A percentile compares a stretch with the other conserved stretches of the same genome.
These are phyloP conservation scores for Hemiscyllium ocellatum DNA, from an alignment of 2,113 vertebrate species.

Conservation along the genomic window DNA sequence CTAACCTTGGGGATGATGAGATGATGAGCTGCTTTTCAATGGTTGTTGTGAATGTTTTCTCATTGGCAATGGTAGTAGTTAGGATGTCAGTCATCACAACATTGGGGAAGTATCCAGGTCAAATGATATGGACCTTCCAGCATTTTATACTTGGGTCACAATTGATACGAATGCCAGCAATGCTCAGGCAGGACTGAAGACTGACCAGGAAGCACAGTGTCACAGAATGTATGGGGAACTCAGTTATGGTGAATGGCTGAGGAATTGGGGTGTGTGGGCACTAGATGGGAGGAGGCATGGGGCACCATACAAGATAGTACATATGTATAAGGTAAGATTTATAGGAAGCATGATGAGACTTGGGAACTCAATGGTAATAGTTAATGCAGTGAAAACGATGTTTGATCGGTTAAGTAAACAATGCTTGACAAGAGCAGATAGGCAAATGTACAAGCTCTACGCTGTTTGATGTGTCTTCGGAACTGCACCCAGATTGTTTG, in stretches of 20 bases:
- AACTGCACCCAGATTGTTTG: not conserved
- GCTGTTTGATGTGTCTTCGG: not conserved
- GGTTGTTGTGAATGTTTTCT: not conserved
- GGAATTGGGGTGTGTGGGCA: no score
- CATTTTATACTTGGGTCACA: not conserved
- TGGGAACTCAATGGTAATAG: not conserved
- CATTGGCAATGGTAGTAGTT: not conserved
- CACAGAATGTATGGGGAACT: no score
- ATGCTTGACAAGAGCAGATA: not conserved
- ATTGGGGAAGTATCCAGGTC: not conserved
- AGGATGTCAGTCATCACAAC: not conserved
- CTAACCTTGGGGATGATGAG: not conserved
- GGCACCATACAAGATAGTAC: no score
- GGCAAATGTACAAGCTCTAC: not conserved
- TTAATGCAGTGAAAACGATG: not conserved
- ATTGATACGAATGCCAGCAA: not conserved
- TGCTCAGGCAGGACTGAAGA: not conserved
- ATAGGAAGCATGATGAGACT: not conserved
- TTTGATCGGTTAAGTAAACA: not conserved
- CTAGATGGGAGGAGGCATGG: not conserved
- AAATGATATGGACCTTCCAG: not conserved
- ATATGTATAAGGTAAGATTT: not conserved
- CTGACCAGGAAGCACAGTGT: no score
- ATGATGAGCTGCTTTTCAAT: not conserved
- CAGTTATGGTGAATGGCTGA: no score